These are phyloP conservation scores for Botrylloides violaceus DNA, from an alignment of 23 tunicate species.

Conservation along the genomic window DNA sequence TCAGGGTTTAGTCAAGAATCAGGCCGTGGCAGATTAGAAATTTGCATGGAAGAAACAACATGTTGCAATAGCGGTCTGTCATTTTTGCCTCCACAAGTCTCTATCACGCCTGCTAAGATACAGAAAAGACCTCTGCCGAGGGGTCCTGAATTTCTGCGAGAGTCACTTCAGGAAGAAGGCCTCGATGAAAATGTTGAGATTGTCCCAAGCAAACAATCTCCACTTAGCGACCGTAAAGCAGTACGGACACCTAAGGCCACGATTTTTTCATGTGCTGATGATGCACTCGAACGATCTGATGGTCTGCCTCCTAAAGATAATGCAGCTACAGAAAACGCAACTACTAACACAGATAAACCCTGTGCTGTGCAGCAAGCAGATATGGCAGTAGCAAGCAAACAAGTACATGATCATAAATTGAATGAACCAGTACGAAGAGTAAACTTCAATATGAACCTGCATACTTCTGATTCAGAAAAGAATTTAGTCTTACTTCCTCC, in stretches of 20 bases:
- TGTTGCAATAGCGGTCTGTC: neutral
- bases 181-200: constrained; percentile 18
- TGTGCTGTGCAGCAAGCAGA: neutral
- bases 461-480: neutral
- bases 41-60: neutral
- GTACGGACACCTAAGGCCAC: too few species aligned
- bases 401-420: too few species aligned
- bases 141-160: constrained; percentile 67
- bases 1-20: too few species aligned
- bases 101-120: neutral
- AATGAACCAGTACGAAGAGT: neutral
- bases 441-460: neutral
- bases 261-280: too few species aligned
- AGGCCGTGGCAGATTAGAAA: too few species aligned
- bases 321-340: neutral
- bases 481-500: constrained; percentile 32
- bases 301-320: neutral
- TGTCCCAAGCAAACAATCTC: neutral
- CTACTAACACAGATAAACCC: neutral
- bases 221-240: neutral
- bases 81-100: neutral
- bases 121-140: constrained; percentile 59
- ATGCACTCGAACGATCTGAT: too few species aligned
- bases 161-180: constrained; percentile 62
- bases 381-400: neutral